phyloP scores from a whole-genome alignment of 92 coral and sea anemone species.

The Chrysogorgia sp. region DNA sequence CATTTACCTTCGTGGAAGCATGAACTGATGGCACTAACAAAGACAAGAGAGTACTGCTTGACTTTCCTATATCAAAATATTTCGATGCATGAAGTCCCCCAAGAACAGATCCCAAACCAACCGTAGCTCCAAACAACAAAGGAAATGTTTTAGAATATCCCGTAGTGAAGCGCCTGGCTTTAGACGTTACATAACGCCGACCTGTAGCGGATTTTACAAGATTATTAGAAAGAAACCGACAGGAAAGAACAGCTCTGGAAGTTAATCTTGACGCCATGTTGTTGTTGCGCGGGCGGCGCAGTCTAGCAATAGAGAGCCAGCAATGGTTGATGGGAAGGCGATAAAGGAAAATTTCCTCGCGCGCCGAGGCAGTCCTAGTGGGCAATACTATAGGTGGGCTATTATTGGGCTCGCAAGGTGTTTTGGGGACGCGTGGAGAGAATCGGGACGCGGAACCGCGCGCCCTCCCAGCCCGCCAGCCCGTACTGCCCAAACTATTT shows the following conservation, averaged over 20 bases:
- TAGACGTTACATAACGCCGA: constrained; percentile 23
- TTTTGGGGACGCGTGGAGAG: too few relatives aligned
- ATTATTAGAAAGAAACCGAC: not conserved
- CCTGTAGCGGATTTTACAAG: constrained; percentile 1
- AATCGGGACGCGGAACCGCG: too few relatives aligned
- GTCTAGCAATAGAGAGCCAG: too few relatives aligned
- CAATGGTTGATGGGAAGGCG: too few relatives aligned
- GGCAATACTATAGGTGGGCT: too few relatives aligned
- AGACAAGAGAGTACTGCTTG: not conserved
- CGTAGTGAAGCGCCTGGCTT: constrained; percentile 10
- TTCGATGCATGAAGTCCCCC: constrained; percentile 39
- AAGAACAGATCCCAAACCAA: constrained; percentile 63
- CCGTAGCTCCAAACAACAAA: constrained; percentile 81
- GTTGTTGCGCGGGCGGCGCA: too few relatives aligned
- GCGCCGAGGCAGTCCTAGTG: too few relatives aligned
- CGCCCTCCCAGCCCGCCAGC: too few relatives aligned
- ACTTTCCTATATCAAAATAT: not conserved
- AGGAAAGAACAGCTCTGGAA: not conserved
- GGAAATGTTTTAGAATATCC: constrained; percentile 60
- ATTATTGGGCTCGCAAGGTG: too few relatives aligned
- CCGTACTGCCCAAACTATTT: too few relatives aligned
- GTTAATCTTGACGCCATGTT: constrained; percentile 34
- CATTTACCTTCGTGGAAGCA: constrained; percentile 24
- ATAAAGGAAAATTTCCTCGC: too few relatives aligned
- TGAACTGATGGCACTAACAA: not conserved